These are phyloP conservation scores for Taenaris catops DNA, from an alignment of 2,888 invertebrate species.

Conservation along the genomic window DNA sequence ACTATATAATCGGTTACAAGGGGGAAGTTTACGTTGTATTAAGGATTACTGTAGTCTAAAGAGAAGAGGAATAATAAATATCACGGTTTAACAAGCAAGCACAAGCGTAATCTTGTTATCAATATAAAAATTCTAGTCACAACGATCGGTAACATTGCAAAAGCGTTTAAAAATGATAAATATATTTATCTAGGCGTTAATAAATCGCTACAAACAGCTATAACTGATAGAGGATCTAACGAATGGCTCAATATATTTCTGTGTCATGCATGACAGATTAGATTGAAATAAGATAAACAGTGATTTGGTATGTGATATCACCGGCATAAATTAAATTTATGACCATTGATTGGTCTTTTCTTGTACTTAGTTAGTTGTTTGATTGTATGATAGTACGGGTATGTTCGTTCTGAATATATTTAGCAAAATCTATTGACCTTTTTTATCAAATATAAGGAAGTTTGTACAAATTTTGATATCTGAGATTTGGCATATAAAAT, in stretches of 20 bases:
- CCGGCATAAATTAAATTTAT: constrained; percentile 3
- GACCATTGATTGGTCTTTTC: constrained; percentile 3
- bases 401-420: no score
- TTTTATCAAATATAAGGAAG: no score
- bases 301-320: constrained; percentile 8
- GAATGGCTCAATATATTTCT: constrained; percentile 16
- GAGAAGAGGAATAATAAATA: no score
- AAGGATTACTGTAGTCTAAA: no score
- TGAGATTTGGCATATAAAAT: no score
- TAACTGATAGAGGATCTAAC: constrained; percentile 5
- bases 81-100: no score
- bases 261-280: constrained; percentile 11
- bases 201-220: constrained; percentile 8
- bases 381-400: neutral
- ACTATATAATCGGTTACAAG: no score
- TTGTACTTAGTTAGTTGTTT: neutral
- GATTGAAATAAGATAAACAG: constrained; percentile 16
- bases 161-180: neutral
- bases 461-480: no score
- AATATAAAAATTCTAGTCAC: no score
- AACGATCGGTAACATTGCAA: neutral
- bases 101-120: no score
- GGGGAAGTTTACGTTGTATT: no score
- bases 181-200: neutral
- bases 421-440: no score